Conservation (phyloP, 2,797 vertebrate species). For the Halcyon smyrnensis region DNA sequence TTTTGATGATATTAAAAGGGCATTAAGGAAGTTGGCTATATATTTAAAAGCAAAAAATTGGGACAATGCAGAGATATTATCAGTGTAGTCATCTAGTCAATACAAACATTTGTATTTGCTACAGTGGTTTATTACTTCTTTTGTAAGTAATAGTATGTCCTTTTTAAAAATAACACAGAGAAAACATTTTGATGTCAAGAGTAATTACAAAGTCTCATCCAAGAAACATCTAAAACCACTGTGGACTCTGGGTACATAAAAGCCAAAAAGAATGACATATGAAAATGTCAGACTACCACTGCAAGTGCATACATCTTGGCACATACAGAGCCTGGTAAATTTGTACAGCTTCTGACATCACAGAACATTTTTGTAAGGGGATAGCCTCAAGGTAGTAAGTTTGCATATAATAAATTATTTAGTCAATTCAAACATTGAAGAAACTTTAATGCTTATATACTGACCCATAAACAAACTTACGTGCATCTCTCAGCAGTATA, state of each 20-base stretch:
- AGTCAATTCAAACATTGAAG: background rate
- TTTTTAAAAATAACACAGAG: background rate
- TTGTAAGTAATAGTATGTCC: background rate
- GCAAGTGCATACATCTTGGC: fast-evolving
- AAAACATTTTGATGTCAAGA: background rate
- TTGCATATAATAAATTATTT: background rate
- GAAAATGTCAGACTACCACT: background rate
- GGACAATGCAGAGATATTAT: background rate
- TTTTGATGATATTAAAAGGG: background rate
- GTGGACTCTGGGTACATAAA: background rate
- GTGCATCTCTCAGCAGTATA: background rate
- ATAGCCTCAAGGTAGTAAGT: background rate
- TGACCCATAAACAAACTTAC: background rate
- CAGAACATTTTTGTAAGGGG: background rate
- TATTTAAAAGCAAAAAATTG: background rate
- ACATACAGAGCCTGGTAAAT: fast-evolving
- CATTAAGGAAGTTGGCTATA: background rate
- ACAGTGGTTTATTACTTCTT: background rate
- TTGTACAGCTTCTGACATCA: background rate
- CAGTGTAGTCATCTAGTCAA: background rate
- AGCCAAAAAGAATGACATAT: background rate
- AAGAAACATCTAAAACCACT: background rate
- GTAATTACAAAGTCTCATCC: background rate
- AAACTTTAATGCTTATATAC: background rate
- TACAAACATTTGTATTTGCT: background rate